Conservation (phyloP, 2,113 vertebrate genomes). For the Redunca redunca region DNA sequence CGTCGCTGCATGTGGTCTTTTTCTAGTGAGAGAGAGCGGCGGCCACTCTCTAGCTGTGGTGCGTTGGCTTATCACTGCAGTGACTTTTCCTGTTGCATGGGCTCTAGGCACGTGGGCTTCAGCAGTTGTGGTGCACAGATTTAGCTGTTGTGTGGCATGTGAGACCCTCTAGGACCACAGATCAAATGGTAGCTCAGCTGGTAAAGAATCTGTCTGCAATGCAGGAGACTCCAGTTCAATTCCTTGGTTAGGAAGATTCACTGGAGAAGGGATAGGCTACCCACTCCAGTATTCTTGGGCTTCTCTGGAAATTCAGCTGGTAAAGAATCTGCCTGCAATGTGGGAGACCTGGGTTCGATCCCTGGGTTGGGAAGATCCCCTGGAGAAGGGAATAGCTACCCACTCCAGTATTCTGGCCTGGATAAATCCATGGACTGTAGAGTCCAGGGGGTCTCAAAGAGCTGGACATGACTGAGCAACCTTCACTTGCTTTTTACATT, state of each 20-base stretch:
- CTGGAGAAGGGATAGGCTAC: not conserved
- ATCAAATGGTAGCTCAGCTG: not conserved
- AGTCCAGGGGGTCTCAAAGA: not conserved
- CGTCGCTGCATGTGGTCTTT: not conserved
- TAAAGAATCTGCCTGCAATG: not conserved
- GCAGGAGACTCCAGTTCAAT: not conserved
- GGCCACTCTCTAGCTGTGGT: not conserved
- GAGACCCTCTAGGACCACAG: not conserved
- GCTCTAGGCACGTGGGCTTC: not conserved
- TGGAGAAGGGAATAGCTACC: not conserved
- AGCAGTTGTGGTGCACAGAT: accelerated
- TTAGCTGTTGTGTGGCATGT: not conserved
- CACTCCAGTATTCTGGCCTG: not conserved
- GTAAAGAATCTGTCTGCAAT: not conserved
- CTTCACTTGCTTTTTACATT: not conserved
- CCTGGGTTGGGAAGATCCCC: not conserved
- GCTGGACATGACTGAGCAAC: not conserved
- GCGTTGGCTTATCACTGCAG: not conserved
- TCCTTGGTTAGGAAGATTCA: not conserved
- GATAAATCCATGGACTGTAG: not conserved
- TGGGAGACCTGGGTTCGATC: accelerated
- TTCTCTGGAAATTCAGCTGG: not conserved
- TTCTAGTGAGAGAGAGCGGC: not conserved
- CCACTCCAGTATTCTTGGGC: not conserved
- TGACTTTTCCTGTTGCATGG: not conserved